Evolutionary conservation across 2,113 vertebrate species (phyloP).

Genomic region (Narcine bancroftii): DNA sequence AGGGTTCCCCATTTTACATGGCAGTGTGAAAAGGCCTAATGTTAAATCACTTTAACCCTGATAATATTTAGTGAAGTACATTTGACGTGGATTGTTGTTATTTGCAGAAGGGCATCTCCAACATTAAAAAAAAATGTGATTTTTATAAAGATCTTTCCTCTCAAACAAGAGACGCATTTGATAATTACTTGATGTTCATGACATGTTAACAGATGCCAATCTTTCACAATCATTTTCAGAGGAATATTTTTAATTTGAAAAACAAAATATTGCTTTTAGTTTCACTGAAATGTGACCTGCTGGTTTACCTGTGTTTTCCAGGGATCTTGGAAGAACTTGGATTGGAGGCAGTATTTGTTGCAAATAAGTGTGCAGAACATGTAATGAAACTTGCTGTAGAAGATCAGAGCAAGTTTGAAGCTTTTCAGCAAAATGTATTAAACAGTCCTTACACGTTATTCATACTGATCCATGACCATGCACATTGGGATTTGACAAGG

Average conservation of each 20-base stretch:
- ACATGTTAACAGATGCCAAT: not conserved
- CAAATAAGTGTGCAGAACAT: slow-evolving; percentile 67
- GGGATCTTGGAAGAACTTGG: slow-evolving; percentile 84
- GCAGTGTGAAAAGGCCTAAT: no score
- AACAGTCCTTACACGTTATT: slow-evolving; percentile 88
- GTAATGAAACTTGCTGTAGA: slow-evolving; percentile 79
- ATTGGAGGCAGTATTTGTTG: slow-evolving; percentile 70
- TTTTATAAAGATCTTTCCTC: not conserved
- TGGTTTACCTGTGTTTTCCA: slow-evolving; percentile 46
- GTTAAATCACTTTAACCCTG: no score
- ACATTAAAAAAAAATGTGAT: not conserved
- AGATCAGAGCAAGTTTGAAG: slow-evolving; percentile 69
- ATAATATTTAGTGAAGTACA: not conserved
- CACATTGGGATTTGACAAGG: slow-evolving; percentile 90
- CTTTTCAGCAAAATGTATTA: slow-evolving; percentile 76
- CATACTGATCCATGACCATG: slow-evolving; percentile 88
- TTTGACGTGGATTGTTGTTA: not conserved
- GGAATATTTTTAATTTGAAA: not conserved
- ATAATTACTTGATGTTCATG: not conserved
- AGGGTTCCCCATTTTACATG: no score
- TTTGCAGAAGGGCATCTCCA: not conserved
- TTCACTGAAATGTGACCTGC: not conserved
- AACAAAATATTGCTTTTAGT: not conserved
- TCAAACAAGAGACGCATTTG: not conserved
- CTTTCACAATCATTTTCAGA: not conserved